These are phyloP conservation scores for Leptinotarsa lineolata DNA, from an alignment of 1,140 invertebrate genomes.

Conservation along the genomic window DNA sequence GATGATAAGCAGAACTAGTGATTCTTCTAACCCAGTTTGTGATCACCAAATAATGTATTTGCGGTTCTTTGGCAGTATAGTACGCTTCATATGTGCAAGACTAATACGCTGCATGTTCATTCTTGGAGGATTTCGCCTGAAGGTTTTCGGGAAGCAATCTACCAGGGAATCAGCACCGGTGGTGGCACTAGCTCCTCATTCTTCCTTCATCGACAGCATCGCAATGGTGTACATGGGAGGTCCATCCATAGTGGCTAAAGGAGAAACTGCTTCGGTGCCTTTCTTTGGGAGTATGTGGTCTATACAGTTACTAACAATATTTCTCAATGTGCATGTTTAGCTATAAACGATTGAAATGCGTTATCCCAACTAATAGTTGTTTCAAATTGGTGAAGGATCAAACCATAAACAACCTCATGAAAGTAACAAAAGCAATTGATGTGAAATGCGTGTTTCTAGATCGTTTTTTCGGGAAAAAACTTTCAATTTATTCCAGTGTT, in stretches of 20 bases:
- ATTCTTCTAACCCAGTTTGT: too few species aligned
- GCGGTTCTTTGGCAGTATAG: conserved; percentile 54
- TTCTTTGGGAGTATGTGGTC: conserved; percentile 83
- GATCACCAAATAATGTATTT: conserved; percentile 1
- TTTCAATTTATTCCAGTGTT: too few species aligned
- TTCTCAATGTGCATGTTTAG: not conserved
- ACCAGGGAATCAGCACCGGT: conserved; percentile 70
- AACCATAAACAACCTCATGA: too few species aligned
- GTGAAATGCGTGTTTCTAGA: too few species aligned
- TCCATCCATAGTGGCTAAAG: conserved; percentile 87
- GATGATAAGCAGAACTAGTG: too few species aligned
- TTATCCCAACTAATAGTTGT: too few species aligned
- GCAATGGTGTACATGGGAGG: conserved; percentile 78
- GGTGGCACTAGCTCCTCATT: conserved; percentile 87
- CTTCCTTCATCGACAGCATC: conserved; percentile 87
- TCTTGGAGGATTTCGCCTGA: conserved; percentile 79
- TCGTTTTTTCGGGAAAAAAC: too few species aligned
- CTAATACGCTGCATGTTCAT: conserved; percentile 76
- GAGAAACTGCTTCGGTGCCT: conserved; percentile 75
- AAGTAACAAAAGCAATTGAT: too few species aligned
- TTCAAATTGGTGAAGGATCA: too few species aligned
- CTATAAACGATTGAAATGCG: too few species aligned
- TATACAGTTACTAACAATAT: not conserved
- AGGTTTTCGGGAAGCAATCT: conserved; percentile 69
- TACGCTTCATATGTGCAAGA: conserved; percentile 63